phyloP scores from a whole-genome alignment of 2,888 invertebrate genomes.

The Chaetoderma sp. region DNA sequence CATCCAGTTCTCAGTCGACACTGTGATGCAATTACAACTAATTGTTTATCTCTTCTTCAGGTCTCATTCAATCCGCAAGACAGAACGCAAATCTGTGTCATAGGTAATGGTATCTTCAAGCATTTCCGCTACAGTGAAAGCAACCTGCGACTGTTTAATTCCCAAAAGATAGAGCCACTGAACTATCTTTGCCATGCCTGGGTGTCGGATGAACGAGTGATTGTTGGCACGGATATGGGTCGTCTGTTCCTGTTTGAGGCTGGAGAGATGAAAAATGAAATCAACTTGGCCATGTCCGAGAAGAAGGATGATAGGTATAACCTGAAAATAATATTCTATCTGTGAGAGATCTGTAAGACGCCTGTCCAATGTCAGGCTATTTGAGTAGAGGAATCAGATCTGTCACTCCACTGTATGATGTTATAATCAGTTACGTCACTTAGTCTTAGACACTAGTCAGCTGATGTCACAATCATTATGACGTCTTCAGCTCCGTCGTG shows the following conservation, averaged over 20 bases:
- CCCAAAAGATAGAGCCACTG: conserved; percentile 83
- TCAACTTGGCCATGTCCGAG: conserved; percentile 55
- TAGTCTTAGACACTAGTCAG: too few species aligned
- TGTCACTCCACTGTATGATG: too few species aligned
- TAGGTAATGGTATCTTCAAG: conserved; percentile 78
- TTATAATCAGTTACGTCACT: too few species aligned
- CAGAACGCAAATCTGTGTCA: conserved; percentile 79
- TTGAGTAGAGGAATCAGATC: too few species aligned
- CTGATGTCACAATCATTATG: too few species aligned
- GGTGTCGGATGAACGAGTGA: conserved; percentile 85
- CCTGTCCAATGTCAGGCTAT: too few species aligned
- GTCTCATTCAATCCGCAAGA: conserved; percentile 84
- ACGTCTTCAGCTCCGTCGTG: too few species aligned
- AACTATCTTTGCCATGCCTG: conserved; percentile 83
- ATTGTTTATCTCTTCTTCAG: conserved; percentile 70
- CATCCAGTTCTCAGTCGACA: too few species aligned
- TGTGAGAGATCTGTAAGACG: too few species aligned
- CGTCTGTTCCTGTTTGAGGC: conserved; percentile 85
- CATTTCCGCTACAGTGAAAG: conserved; percentile 83
- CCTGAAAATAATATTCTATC: too few species aligned
- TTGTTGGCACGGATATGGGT: conserved; percentile 84
- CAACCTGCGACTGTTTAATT: conserved; percentile 85
- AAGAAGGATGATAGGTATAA: conserved; percentile 48
- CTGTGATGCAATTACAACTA: too few species aligned
- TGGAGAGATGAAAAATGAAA: conserved; percentile 78